Conservation (phyloP, 2,797 vertebrate genomes). For the Protosalanx chinensis region DNA sequence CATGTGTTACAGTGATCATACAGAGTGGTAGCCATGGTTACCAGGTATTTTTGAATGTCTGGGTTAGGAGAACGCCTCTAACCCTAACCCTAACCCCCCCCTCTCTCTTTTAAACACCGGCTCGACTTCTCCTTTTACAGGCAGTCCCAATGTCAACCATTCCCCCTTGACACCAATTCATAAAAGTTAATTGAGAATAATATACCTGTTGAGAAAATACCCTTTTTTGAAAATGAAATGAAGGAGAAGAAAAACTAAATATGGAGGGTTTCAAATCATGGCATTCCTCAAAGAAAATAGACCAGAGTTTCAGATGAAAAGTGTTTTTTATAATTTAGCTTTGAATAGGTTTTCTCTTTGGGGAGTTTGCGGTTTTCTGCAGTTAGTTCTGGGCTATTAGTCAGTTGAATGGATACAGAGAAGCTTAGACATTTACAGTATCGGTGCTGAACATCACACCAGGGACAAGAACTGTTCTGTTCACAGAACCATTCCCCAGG, state of each 20-base stretch:
- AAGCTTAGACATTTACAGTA: slow-evolving; percentile 47
- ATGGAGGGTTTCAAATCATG: slow-evolving; percentile 45
- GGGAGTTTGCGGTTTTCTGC: slow-evolving; percentile 72
- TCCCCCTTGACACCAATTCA: slow-evolving; percentile 63
- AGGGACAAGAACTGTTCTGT: too few relatives aligned
- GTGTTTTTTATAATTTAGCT: slow-evolving; percentile 48
- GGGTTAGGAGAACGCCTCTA: slow-evolving; percentile 26
- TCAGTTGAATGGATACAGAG: slow-evolving; percentile 50
- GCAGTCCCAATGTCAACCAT: slow-evolving; percentile 51
- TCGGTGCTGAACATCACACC: slow-evolving; percentile 12
- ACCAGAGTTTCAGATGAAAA: slow-evolving; percentile 50
- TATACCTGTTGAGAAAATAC: slow-evolving; percentile 58
- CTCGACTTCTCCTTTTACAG: slow-evolving; percentile 46
- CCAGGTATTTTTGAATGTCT: slow-evolving; percentile 5
- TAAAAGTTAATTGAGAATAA: slow-evolving; percentile 65
- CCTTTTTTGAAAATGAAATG: slow-evolving; percentile 16
- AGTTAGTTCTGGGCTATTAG: slow-evolving; percentile 69
- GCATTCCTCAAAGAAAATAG: slow-evolving; percentile 53
- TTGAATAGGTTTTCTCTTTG: slow-evolving; percentile 71
- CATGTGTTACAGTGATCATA: too few relatives aligned
- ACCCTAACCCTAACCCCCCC: too few relatives aligned
- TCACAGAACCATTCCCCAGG: too few relatives aligned
- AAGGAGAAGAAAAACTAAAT: slow-evolving; percentile 35
- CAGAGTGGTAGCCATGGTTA: slow-evolving; percentile 15
- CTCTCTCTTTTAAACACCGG: slow-evolving; percentile 43